phyloP scores from a whole-genome alignment of 2,113 vertebrate genomes.

The Hirundichthys speculiger region DNA sequence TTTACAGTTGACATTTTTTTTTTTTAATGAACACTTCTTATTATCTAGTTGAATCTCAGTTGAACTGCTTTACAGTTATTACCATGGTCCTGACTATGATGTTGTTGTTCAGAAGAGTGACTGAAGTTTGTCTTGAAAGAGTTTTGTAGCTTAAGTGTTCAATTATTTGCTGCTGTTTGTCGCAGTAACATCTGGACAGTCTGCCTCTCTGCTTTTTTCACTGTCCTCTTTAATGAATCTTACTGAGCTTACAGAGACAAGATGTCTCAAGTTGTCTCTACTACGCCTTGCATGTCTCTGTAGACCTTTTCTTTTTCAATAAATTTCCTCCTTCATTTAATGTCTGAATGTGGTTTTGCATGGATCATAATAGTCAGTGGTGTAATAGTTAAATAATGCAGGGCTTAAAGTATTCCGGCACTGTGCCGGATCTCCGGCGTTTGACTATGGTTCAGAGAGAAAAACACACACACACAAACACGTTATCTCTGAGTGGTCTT shows the following conservation, averaged over 20 bases:
- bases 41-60: constrained; percentile 19
- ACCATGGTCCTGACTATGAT: too few species aligned
- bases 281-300: constrained; percentile 36
- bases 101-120: neutral
- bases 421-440: too few species aligned
- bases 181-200: too few species aligned
- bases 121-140: too few species aligned
- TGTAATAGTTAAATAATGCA: constrained; percentile 34
- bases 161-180: too few species aligned
- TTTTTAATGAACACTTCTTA: constrained; percentile 10
- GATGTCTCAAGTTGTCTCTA: constrained; percentile 12
- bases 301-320: constrained; percentile 11
- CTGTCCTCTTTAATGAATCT: constrained; percentile 25
- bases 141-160: neutral
- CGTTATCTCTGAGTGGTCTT: too few species aligned
- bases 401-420: too few species aligned
- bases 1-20: constrained; percentile 9
- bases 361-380: neutral
- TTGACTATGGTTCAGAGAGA: too few species aligned
- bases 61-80: constrained; percentile 19
- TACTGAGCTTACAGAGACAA: constrained; percentile 16
- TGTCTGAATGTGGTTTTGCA: constrained; percentile 15
- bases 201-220: constrained; percentile 25
- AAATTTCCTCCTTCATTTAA: neutral
- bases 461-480: too few species aligned